phyloP scores from a whole-genome alignment of 1,140 invertebrate genomes.

The Pollicipes pollicipes region DNA sequence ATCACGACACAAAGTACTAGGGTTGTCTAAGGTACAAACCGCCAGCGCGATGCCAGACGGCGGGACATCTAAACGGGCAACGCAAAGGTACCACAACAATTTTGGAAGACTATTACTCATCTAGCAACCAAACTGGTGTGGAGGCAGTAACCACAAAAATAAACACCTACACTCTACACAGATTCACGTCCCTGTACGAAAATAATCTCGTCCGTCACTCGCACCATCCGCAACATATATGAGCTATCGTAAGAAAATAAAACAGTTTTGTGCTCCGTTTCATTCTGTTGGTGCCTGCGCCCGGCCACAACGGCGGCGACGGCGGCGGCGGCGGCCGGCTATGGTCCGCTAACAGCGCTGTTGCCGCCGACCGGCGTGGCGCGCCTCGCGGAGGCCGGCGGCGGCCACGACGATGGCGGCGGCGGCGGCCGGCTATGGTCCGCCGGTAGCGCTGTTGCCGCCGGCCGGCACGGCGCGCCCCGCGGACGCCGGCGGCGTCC shows the following conservation, averaged over 20 bases:
- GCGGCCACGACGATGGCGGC: no score
- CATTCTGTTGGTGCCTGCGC: neutral
- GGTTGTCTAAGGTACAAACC: neutral
- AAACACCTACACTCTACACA: neutral
- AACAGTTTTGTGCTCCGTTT: neutral
- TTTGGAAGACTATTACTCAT: neutral
- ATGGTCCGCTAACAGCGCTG: no score
- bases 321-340: no score
- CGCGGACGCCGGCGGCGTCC: no score
- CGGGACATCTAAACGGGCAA: neutral
- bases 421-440: no score
- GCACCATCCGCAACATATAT: neutral
- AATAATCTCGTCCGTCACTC: neutral
- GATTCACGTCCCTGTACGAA: neutral
- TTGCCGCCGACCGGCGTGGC: no score
- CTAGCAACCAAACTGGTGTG: neutral
- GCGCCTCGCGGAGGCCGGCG: no score
- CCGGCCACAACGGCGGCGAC: no score
- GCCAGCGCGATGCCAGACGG: neutral
- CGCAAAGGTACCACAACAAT: neutral
- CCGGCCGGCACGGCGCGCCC: no score
- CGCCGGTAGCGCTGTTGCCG: no score
- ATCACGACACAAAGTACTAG: neutral
- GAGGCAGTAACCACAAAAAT: neutral
- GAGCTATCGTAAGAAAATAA: neutral